Conservation (phyloP, 2,113 vertebrate species). For the Gavia stellata region DNA sequence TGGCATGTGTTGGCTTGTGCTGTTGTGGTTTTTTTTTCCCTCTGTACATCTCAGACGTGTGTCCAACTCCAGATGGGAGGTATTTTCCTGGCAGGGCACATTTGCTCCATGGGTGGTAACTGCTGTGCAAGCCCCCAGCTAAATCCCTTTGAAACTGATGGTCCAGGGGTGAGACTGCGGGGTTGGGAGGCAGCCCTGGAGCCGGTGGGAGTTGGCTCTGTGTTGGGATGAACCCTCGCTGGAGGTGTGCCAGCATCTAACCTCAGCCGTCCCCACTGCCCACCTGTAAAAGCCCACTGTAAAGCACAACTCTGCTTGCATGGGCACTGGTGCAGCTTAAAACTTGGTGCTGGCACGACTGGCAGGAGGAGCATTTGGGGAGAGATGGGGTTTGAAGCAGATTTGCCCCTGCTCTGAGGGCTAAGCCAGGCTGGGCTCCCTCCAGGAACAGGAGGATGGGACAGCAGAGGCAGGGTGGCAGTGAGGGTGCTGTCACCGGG, state of each 20-base stretch:
- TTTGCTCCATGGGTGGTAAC: not conserved
- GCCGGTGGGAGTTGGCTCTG: fast-evolving
- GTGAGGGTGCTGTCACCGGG: not conserved
- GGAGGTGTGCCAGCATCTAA: not conserved
- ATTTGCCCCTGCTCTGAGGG: not conserved
- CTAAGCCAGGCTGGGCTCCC: not conserved
- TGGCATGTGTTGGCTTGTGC: not conserved
- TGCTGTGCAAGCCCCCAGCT: not conserved
- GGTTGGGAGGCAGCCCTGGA: not conserved
- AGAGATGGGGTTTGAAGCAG: not conserved
- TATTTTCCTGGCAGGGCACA: not conserved
- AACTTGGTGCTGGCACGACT: fast-evolving
- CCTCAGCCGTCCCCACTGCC: not conserved
- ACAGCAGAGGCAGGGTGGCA: not conserved
- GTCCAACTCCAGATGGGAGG: not conserved
- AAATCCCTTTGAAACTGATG: not conserved
- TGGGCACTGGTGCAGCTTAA: not conserved
- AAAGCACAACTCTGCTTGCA: not conserved
- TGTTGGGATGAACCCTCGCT: fast-evolving
- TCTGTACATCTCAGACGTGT: not conserved
- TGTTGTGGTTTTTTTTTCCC: not conserved
- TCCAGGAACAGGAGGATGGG: not conserved
- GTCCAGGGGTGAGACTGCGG: not conserved
- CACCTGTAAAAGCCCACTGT: not conserved
- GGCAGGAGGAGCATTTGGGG: not conserved